These are phyloP conservation scores for Poecilia wingei DNA, from an alignment of 2,797 vertebrate species.

Conservation along the genomic window DNA sequence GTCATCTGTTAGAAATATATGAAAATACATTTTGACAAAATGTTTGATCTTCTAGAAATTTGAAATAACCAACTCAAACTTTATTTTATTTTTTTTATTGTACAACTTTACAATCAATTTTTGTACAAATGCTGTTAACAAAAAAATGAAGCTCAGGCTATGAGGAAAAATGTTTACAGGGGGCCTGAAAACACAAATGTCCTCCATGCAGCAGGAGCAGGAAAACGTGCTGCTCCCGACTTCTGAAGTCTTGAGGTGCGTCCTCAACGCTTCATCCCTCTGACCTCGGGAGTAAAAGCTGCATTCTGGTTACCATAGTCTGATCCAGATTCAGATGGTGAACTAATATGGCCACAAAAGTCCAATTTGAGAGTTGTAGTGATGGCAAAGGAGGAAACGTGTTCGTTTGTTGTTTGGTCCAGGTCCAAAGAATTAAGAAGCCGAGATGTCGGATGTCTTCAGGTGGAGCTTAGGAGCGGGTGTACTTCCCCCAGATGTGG, in stretches of 20 bases:
- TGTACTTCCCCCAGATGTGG: slow-evolving; percentile 99
- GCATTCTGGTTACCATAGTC: slow-evolving; percentile 21
- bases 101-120: slow-evolving; percentile 76
- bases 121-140: slow-evolving; percentile 75
- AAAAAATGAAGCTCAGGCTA: slow-evolving; percentile 52
- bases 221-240: slow-evolving; percentile 22
- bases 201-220: slow-evolving; percentile 29
- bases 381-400: slow-evolving; percentile 32
- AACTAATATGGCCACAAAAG: slow-evolving; percentile 33
- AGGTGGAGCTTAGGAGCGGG: slow-evolving; percentile 88
- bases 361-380: slow-evolving; percentile 48
- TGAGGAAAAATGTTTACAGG: slow-evolving; percentile 45
- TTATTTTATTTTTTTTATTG: slow-evolving; percentile 71
- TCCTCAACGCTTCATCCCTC: slow-evolving; percentile 14
- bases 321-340: slow-evolving; percentile 25
- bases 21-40: background rate
- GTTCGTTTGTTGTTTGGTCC: slow-evolving; percentile 90
- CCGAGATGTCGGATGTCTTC: slow-evolving; percentile 60
- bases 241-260: slow-evolving; percentile 10
- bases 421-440: slow-evolving; percentile 83
- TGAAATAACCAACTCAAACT: background rate
- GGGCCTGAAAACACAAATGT: slow-evolving; percentile 58
- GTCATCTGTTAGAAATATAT: background rate
- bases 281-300: slow-evolving; percentile 35
- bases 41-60: background rate